Evolutionary conservation across 2,888 invertebrate species (phyloP).

Genomic region (Dryomyza anilis): DNA sequence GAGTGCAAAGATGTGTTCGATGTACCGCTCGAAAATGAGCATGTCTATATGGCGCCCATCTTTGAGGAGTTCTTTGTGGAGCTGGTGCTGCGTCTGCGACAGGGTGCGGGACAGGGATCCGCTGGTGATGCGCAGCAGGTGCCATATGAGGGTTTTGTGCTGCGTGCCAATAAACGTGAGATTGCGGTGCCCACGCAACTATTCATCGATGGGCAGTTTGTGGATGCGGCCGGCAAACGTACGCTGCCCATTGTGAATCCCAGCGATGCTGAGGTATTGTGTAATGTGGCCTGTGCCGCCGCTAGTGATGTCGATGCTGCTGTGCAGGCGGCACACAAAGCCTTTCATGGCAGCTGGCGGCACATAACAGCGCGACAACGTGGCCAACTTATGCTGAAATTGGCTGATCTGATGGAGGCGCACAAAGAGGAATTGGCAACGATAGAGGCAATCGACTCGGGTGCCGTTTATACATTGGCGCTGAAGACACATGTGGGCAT

Average conservation of each 20-base stretch:
- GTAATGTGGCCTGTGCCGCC: constrained; percentile 75
- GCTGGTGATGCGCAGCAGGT: constrained; percentile 63
- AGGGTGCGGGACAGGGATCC: constrained; percentile 64
- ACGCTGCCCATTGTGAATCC: constrained; percentile 79
- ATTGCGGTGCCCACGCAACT: constrained; percentile 87
- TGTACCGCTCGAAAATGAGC: constrained; percentile 82
- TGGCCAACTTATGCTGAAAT: constrained; percentile 79
- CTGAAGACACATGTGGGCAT: constrained; percentile 96
- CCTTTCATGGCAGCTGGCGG: constrained; percentile 94
- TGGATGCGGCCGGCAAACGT: constrained; percentile 73
- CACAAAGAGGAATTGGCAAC: constrained; percentile 95
- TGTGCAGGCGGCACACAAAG: constrained; percentile 84
- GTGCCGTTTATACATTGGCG: constrained; percentile 95
- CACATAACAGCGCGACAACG: constrained; percentile 91
- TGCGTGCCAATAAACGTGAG: constrained; percentile 82
- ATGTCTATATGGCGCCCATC: constrained; percentile 90
- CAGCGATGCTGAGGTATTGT: constrained; percentile 79
- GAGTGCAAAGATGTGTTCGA: constrained; percentile 84
- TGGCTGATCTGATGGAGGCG: constrained; percentile 94
- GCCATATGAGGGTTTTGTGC: constrained; percentile 73
- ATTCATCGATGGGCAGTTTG: constrained; percentile 90
- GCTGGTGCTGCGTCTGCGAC: constrained; percentile 72
- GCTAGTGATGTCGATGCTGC: constrained; percentile 84
- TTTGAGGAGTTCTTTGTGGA: constrained; percentile 79
- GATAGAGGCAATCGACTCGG: constrained; percentile 90